Evolutionary conservation across 2,888 invertebrate species (phyloP).

Genomic region (Leptopilina syphax): DNA sequence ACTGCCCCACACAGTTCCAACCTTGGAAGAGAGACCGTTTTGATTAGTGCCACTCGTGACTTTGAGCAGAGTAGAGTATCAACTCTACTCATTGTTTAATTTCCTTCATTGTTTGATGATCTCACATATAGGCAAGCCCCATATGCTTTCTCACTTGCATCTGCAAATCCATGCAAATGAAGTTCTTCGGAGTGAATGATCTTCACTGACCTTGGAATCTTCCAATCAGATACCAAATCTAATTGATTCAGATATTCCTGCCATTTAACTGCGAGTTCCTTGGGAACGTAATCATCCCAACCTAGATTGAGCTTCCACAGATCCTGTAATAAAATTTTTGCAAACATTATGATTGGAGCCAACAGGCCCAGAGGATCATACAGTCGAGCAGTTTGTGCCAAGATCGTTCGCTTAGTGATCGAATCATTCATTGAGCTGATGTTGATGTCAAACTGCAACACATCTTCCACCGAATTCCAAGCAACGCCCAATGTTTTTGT

Average conservation of each 20-base stretch:
- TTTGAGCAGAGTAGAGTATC: slow-evolving; percentile 22
- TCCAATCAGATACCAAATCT: background rate
- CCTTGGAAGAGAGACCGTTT: slow-evolving; percentile 19
- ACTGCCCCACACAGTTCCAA: slow-evolving; percentile 19
- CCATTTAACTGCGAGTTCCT: background rate
- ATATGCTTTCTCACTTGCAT: slow-evolving; percentile 35
- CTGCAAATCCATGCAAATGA: slow-evolving; percentile 39
- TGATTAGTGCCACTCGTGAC: slow-evolving; percentile 37
- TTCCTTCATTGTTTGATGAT: background rate
- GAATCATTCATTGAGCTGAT: too few relatives aligned
- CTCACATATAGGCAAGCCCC: slow-evolving; percentile 35
- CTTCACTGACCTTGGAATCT: background rate
- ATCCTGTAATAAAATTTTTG: too few relatives aligned
- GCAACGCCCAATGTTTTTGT: too few relatives aligned
- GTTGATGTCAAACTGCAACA: too few relatives aligned
- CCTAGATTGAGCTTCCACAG: too few relatives aligned
- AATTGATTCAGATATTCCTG: background rate
- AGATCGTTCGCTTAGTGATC: too few relatives aligned
- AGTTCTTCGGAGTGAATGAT: background rate
- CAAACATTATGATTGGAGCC: too few relatives aligned
- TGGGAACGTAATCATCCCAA: too few relatives aligned
- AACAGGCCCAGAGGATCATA: too few relatives aligned
- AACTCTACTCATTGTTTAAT: too few relatives aligned
- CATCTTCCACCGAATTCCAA: too few relatives aligned
- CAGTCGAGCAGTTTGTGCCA: too few relatives aligned